Conservation (phyloP, 2,888 invertebrate genomes). For the Tridacna gigas region DNA sequence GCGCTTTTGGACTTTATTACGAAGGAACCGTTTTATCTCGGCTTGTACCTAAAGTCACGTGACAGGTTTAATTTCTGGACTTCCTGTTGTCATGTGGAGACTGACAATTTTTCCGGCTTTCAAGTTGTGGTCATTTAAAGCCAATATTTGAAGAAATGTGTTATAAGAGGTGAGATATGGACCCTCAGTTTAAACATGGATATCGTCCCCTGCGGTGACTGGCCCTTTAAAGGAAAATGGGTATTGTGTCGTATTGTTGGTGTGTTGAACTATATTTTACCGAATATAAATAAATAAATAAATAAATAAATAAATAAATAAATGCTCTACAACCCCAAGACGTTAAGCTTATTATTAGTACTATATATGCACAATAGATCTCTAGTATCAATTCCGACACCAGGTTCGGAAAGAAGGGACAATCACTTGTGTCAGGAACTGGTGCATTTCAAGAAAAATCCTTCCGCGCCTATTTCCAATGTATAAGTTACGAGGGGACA, state of each 20-base stretch:
- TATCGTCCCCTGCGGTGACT: neutral
- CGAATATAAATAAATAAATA: too few relatives aligned
- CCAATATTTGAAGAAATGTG: constrained; percentile 38
- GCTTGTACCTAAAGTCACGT: constrained; percentile 29
- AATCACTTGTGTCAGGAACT: too few relatives aligned
- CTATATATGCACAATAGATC: too few relatives aligned
- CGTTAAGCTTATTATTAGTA: too few relatives aligned
- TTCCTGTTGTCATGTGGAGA: constrained; percentile 48
- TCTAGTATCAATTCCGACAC: too few relatives aligned
- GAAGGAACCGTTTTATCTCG: constrained; percentile 42
- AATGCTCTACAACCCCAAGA: too few relatives aligned
- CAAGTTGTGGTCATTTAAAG: constrained; percentile 23
- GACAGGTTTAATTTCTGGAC: constrained; percentile 33
- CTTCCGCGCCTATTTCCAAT: too few relatives aligned
- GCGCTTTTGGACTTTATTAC: constrained; percentile 37
- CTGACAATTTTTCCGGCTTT: constrained; percentile 36
- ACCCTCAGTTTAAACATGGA: neutral
- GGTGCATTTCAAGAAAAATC: too few relatives aligned
- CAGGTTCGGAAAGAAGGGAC: too few relatives aligned
- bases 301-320: too few relatives aligned
- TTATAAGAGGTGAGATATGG: constrained; percentile 25
- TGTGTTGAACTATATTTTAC: too few relatives aligned
- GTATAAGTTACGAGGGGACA: too few relatives aligned
- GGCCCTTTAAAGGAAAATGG: neutral
- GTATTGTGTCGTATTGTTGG: neutral